Evolutionary conservation across 37 sponge, comb jelly and placozoan species (phyloP).

Genomic region (Amphimedon queenslandica): DNA sequence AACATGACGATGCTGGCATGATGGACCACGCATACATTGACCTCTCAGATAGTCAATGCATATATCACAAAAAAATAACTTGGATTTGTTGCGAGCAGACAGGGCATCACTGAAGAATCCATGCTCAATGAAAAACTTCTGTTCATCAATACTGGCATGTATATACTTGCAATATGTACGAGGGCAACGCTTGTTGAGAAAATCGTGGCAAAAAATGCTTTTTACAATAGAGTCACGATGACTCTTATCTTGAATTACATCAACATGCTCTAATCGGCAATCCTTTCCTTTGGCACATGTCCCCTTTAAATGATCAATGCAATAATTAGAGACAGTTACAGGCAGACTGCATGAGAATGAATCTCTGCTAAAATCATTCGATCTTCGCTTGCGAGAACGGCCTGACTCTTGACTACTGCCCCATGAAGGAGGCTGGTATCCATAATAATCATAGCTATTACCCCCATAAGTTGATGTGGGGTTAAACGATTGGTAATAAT

Average conservation of each 20-base stretch:
- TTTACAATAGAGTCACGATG: slow-evolving; percentile 33
- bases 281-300: slow-evolving; percentile 33
- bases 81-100: slow-evolving; percentile 40
- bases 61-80: slow-evolving; percentile 43
- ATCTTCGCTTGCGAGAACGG: not conserved
- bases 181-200: slow-evolving; percentile 26
- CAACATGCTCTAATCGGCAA: slow-evolving; percentile 32
- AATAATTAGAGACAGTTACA: slow-evolving; percentile 37
- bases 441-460: not conserved
- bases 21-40: slow-evolving; percentile 49
- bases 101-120: slow-evolving; percentile 45
- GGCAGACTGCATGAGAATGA: slow-evolving; percentile 31
- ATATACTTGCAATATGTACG: slow-evolving; percentile 52
- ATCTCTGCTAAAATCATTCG: not conserved
- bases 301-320: slow-evolving; percentile 56
- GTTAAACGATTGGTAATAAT: too few relatives aligned
- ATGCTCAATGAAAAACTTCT: slow-evolving; percentile 32
- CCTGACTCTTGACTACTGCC: not conserved
- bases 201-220: slow-evolving; percentile 57
- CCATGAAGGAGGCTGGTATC: not conserved
- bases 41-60: slow-evolving; percentile 50
- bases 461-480: slow-evolving; percentile 18
- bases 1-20: slow-evolving; percentile 44
- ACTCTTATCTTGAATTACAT: slow-evolving; percentile 23
- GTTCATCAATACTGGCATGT: slow-evolving; percentile 41